Base-by-base conservation (phyloP, 2,797 vertebrate genomes). In the Pogoniulus pusillus region DNA sequence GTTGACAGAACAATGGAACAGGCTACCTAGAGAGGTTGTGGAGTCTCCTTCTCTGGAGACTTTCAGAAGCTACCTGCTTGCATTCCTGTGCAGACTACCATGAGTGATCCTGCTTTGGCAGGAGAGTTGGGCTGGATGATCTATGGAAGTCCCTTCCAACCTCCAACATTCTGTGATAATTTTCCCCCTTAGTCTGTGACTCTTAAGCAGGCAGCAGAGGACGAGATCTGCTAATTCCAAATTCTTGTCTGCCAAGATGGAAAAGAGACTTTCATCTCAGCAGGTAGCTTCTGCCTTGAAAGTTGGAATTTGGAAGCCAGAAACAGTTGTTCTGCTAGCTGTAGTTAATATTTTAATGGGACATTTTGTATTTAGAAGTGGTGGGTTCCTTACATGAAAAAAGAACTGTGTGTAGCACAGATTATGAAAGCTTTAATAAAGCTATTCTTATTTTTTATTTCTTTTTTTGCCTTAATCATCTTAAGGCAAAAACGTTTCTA, bases 401-500 rank as follows among this genome's bases (percentile, higher is more conserved):
- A 30, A 29, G 11, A 73, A 6, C 23, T 30, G 8, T 14, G 7
- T 71, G 7, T 57, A 68, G 70, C 27, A 13, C 8, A 19, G 29
- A 22, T 75, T 27, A 60, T 82, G 35, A 78, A 59, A 60, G 22
- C 35, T 70, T 76, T 73, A 82, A n/a, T 89, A 24, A 88, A 86
- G 32, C 26, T 74, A 3, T 39, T 71, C n/a, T 47, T 1, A 1
- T 4, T 16, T 34, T 12, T 1, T 1, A 37, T 64, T 85, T 66
- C 69, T 53, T 74, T 2, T 51, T 64, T 63, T 37, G 54, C 11
- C 43, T 76, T 87, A 41, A n/a, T 70, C 49, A 63, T 23, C 8
- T 59, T 72, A 60, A 63, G 20, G 11, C 7, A 47, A 51, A 72
- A 63, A 7, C 59, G 5, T 35, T 39, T 70, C 81, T 53, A 18